A percentile compares a stretch with the other conserved stretches of the same genome.
Conservation (phyloP, 2,113 vertebrate genomes). For the Chloropsis hardwickii region DNA sequence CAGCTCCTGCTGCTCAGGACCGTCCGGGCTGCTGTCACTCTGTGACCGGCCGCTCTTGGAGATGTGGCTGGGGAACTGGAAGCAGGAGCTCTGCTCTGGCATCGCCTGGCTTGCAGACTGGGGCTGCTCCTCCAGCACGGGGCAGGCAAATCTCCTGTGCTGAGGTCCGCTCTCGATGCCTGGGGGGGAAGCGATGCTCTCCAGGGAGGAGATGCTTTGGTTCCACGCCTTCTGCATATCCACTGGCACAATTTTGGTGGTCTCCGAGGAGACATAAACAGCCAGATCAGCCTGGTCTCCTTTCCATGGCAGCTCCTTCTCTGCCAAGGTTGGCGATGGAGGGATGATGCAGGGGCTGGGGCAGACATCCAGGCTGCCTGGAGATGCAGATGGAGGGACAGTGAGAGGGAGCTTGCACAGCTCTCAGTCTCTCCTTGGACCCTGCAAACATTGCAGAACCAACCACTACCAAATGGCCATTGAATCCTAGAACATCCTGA, state of each 20-base stretch:
- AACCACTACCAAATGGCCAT: not conserved
- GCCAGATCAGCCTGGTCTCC: conserved; percentile 81
- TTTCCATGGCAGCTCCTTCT: conserved; percentile 91
- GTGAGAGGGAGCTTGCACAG: not conserved
- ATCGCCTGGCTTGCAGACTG: conserved; percentile 16
- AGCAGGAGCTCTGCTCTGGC: conserved; percentile 69
- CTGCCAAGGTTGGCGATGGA: conserved; percentile 77
- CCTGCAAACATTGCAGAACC: not conserved
- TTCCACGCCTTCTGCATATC: conserved; percentile 94
- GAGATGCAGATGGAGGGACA: not conserved
- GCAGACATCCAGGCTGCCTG: conserved; percentile 79
- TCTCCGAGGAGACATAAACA: conserved; percentile 88
- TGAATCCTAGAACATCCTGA: not conserved
- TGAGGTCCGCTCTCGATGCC: conserved; percentile 69
- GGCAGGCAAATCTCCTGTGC: conserved; percentile 63
- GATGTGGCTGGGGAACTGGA: conserved; percentile 73
- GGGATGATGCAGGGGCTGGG: conserved; percentile 80
- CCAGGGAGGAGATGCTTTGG: conserved; percentile 95
- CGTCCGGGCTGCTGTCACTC: conserved; percentile 70
- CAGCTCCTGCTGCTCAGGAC: conserved; percentile 77
- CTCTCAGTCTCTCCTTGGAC: not conserved
- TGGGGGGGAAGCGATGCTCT: conserved; percentile 88
- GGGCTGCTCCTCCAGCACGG: conserved; percentile 64
- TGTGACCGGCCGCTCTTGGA: conserved; percentile 66
- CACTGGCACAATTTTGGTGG: conserved; percentile 94